Percentiles rank a stretch among this genome's conserved stretches.
These are phyloP conservation scores for Numida meleagris DNA, from an alignment of 2,113 vertebrate species.

Conservation along the genomic window DNA sequence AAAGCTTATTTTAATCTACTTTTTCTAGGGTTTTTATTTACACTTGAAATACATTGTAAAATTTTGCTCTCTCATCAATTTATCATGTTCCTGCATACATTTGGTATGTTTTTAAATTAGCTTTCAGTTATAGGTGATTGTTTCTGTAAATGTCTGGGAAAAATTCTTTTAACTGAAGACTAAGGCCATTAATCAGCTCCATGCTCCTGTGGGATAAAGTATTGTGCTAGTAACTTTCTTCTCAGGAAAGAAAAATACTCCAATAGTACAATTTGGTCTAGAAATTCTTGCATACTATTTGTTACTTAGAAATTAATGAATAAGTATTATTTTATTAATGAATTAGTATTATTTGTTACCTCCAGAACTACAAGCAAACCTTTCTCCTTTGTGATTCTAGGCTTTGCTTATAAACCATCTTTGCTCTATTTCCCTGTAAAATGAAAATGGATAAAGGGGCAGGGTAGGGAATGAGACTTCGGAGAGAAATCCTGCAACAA, in stretches of 20 bases:
- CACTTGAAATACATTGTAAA: not conserved
- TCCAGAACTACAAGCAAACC: not conserved
- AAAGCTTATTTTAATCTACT: not conserved
- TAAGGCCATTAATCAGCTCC: not conserved
- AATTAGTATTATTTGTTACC: not conserved
- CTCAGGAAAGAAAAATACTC: not conserved
- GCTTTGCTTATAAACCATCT: not conserved
- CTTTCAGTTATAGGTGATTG: not conserved
- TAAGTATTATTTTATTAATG: not conserved
- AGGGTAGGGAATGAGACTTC: not conserved
- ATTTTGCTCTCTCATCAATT: not conserved
- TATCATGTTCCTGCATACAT: not conserved
- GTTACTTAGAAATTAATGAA: not conserved
- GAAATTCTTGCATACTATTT: not conserved
- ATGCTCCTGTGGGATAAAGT: fast-evolving
- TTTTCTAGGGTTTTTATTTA: not conserved
- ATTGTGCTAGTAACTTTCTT: not conserved
- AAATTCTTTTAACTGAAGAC: not conserved
- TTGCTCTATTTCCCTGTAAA: not conserved
- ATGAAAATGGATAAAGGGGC: not conserved
- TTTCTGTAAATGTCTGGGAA: not conserved
- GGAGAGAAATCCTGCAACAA: not conserved
- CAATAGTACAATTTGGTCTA: not conserved
- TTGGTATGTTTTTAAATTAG: not conserved
- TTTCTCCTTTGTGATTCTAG: not conserved